Percentiles rank a stretch among this genome's conserved stretches.
Evolutionary conservation across 1,140 invertebrate species (phyloP).

Genomic region (Geopemphigus sp.): DNA sequence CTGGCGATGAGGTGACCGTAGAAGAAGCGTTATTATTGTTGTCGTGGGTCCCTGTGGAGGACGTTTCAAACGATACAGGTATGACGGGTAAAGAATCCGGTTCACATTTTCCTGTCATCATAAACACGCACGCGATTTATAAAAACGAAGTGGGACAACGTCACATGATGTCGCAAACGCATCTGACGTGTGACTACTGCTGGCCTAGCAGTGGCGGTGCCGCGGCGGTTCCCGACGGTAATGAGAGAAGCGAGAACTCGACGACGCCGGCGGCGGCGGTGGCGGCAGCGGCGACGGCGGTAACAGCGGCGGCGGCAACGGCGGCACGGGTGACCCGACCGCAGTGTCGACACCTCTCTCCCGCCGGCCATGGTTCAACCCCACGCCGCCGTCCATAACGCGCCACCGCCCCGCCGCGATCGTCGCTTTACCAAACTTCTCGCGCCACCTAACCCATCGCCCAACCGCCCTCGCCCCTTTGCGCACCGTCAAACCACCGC

Average conservation of each 20-base stretch:
- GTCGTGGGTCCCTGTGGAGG: slow-evolving; percentile 33
- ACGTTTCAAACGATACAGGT: slow-evolving; percentile 4
- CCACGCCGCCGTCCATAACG: slow-evolving; percentile 11
- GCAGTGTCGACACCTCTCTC: slow-evolving; percentile 49
- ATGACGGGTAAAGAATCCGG: slow-evolving; percentile 32
- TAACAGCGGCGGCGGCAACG: slow-evolving; percentile 25
- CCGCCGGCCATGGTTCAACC: slow-evolving; percentile 24
- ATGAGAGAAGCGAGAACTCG: slow-evolving; percentile 49
- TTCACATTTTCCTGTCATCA: slow-evolving; percentile 50
- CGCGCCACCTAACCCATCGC: background rate
- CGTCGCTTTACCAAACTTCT: background rate
- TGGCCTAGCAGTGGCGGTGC: slow-evolving; percentile 34
- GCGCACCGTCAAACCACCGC: background rate
- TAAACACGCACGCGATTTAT: slow-evolving; percentile 42
- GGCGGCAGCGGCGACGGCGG: slow-evolving; percentile 41
- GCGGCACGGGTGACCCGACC: slow-evolving; percentile 48
- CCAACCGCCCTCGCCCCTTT: background rate
- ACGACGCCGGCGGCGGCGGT: slow-evolving; percentile 35
- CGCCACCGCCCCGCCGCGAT: background rate
- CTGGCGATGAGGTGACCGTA: background rate
- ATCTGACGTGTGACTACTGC: slow-evolving; percentile 47
- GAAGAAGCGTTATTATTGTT: slow-evolving; percentile 41
- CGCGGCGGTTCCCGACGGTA: slow-evolving; percentile 45
- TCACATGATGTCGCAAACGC: slow-evolving; percentile 46
- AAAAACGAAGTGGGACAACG: slow-evolving; percentile 21